Conservation (phyloP, 1,140 invertebrate genomes). For the Thrips palmi region DNA sequence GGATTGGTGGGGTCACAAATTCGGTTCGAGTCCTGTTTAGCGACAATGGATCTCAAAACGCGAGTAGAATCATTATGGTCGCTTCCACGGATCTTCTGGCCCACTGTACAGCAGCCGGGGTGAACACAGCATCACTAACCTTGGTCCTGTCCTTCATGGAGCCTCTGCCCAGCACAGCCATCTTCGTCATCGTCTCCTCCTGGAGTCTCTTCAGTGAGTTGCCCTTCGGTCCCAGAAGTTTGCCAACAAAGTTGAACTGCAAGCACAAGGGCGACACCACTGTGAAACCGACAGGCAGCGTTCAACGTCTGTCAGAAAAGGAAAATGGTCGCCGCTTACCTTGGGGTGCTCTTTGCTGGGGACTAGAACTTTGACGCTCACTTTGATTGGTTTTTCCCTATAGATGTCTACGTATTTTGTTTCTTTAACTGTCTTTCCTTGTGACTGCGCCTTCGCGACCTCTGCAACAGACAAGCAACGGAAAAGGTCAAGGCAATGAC, state of each 20-base stretch:
- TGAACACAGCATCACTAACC: conserved; percentile 28
- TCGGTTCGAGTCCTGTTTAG: too few species aligned
- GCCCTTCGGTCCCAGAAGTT: conserved; percentile 77
- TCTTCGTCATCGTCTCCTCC: conserved; percentile 84
- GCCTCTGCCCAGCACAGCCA: conserved; percentile 75
- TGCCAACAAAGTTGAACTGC: conserved; percentile 86
- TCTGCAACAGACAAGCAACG: conserved; percentile 32
- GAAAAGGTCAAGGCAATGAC: too few species aligned
- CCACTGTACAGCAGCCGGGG: too few species aligned
- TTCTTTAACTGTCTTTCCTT: conserved; percentile 36
- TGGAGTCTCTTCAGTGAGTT: conserved; percentile 77
- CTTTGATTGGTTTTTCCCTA: conserved; percentile 64
- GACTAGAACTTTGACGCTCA: conserved; percentile 68
- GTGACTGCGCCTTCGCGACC: conserved; percentile 38
- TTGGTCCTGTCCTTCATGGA: conserved; percentile 82
- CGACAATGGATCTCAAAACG: too few species aligned
- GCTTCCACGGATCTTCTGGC: too few species aligned
- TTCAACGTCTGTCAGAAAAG: too few species aligned
- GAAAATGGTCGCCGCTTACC: conserved; percentile 39
- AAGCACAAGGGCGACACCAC: conserved; percentile 16
- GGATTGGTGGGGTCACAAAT: too few species aligned
- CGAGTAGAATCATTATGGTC: conserved; percentile 15
- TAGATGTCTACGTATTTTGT: conserved; percentile 65
- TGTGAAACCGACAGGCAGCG: too few species aligned
- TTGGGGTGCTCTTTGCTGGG: conserved; percentile 75